Evolutionary conservation across 2,113 vertebrate species (phyloP), one percentile per base, ranked within the genome.

Genomic region (Melozone crissalis): DNA sequence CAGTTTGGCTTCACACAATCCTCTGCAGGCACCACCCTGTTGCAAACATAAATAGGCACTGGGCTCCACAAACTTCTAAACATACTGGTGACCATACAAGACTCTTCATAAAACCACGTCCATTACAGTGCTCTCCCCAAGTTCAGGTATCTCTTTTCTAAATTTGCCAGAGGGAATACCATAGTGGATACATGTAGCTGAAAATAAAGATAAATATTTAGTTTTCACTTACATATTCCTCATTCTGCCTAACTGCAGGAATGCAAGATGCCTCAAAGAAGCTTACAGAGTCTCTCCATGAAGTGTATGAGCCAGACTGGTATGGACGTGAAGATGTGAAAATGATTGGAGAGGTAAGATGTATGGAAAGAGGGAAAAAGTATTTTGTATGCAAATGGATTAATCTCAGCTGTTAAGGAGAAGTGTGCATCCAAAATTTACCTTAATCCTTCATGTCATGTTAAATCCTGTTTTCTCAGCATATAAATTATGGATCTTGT

Each of bases 201-300:
- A 58, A 96, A 95, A 88, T n/a, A 73, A 81, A 90, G 21, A n/a
- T n/a, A n/a, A n/a, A n/a, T n/a, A n/a, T n/a, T n/a, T n/a, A n/a
- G n/a, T n/a, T n/a, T n/a, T n/a, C 14, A 74, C 9, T 41, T 83
- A 20, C 4, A 4, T 68, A 6, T 51, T 87, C 22, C 31, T 94
- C 27, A 68, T 80, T 62, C 51, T 96, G 31, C 55, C 67, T 79
- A 17, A 51, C 37, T 92, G 20, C 95, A 99, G 99, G 98, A 41
- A 99, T 99, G 99, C 99, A 99, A 88, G 99, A 99, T 97, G 99
- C 99, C 33, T 99, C 99, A 17, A 99, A 99, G 97, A 99, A 99
- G 89, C 98, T 99, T 90, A 99, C 99, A 1, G 99, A 99, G 97
- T 99, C 99, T 11, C 98, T 99, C 35, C 99, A 99, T 39, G 99